A percentile compares a stretch with the other conserved stretches of the same genome.
These are phyloP conservation scores for Ephestia elutella DNA, from an alignment of 1,140 invertebrate species.

Conservation along the genomic window DNA sequence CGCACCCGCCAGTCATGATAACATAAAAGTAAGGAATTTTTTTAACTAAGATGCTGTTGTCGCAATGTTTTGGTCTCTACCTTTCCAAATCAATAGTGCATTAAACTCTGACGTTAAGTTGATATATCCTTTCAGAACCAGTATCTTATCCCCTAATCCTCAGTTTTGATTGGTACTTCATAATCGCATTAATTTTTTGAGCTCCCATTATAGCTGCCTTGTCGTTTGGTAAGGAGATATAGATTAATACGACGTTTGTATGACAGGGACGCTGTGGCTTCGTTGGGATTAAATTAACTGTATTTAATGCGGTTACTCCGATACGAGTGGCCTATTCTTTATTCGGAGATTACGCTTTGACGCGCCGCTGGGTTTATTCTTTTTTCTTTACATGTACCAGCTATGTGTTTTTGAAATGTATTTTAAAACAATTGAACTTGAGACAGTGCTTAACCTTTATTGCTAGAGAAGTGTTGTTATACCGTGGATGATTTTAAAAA, in stretches of 20 bases:
- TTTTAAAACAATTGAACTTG: no score
- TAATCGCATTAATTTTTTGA: slow-evolving; percentile 23
- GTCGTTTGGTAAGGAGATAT: slow-evolving; percentile 17
- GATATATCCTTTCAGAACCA: neutral
- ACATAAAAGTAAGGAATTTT: no score
- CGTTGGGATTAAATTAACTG: slow-evolving; percentile 54
- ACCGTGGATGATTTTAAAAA: no score
- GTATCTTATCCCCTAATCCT: neutral
- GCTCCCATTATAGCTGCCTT: slow-evolving; percentile 1
- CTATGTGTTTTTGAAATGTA: no score
- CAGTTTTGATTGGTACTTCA: slow-evolving; percentile 11
- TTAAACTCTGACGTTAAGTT: neutral
- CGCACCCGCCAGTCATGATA: no score
- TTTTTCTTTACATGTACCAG: no score
- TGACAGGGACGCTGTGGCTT: slow-evolving; percentile 37
- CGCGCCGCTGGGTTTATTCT: neutral
- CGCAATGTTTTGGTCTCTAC: neutral
- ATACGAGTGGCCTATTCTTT: slow-evolving; percentile 25
- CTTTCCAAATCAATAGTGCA: neutral
- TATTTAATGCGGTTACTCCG: slow-evolving; percentile 48
- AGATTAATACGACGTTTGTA: slow-evolving; percentile 43
- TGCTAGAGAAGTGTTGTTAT: no score
- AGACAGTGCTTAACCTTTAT: no score
- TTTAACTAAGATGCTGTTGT: no score
- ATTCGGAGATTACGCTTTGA: neutral